Base-by-base conservation (phyloP, 2,888 invertebrate species). In the Drosophila melanosoma region DNA sequence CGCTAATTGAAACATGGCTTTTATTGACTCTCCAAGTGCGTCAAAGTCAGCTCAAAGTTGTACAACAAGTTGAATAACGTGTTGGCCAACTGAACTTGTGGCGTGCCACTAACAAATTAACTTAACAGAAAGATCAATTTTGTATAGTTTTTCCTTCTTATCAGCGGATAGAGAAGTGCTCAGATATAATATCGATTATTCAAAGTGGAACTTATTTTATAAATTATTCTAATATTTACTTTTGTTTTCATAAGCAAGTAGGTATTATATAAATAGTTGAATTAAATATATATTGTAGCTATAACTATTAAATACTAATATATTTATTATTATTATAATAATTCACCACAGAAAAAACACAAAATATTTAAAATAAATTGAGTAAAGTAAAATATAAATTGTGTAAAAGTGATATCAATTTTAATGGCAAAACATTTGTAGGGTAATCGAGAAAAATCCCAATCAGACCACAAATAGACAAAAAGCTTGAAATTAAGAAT, bases 1-100 rank as follows among this genome's bases (percentile, higher is more conserved):
- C 53, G 66, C 60, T 75, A 81, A 81, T 87, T 86, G 70, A 69
- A 69, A 71, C 52, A 64, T 45, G 54, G 59, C 45, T 69, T 17
- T 5, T 26, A 62, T 54, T 36, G 26, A 40, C 42, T 57, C 42
- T 57, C 12, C 7, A 29, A n/a, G 53, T 62, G 62, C 69, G 74
- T 66, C 74, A 61, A 69, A 59, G 49, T 57, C 15, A 35, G 32
- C 58, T n/a, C 17, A 15, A 26, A 45, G 7, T 42, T 51, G 40
- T 26, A n/a, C 8, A 38, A 51, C 40, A 4, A 56, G 26, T 29
- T 26, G n/a, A 12, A 38, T 40, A 40, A 51, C n/a, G 51, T 29
- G 26, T 17, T 26, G 54, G 15, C 51, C 45, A 45, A 20, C 23
- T 23, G 23, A 23, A 15, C 45, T 15, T n/a, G 40, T 40, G 4